Conservation (phyloP, 2,113 vertebrate species). For the Chrysemys picta region DNA sequence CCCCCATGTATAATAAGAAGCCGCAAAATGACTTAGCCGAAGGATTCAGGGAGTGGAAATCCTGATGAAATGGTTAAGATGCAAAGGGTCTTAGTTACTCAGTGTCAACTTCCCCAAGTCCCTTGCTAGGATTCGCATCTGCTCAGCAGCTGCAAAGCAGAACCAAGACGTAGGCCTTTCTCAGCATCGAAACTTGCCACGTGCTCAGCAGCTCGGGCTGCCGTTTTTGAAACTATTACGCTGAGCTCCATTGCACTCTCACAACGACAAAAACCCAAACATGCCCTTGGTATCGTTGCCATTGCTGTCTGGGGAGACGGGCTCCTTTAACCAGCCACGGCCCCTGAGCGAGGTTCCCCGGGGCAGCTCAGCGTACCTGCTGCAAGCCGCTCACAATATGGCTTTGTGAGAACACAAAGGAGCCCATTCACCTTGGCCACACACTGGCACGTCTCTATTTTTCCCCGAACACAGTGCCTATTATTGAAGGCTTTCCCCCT, state of each 20-base stretch:
- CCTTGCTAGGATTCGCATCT: neutral
- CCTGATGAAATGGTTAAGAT: neutral
- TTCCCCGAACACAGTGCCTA: neutral
- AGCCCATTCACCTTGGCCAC: constrained; percentile 6
- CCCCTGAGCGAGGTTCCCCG: neutral
- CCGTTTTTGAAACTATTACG: neutral
- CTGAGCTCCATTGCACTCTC: rapidly evolving
- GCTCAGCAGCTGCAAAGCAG: neutral
- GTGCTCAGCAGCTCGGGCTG: neutral
- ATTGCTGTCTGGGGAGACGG: neutral
- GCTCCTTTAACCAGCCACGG: neutral
- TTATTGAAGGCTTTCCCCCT: neutral
- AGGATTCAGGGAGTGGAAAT: neutral
- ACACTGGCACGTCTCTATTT: neutral
- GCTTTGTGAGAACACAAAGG: constrained; percentile 3
- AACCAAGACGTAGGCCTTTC: neutral
- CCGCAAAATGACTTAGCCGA: too few relatives aligned
- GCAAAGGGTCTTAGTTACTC: too few relatives aligned
- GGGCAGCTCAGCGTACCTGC: neutral
- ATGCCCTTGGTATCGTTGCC: neutral
- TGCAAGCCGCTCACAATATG: neutral
- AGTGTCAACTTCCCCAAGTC: neutral
- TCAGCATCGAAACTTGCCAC: neutral
- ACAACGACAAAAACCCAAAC: neutral
- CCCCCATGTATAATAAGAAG: neutral